Evolutionary conservation across 2,888 invertebrate species (phyloP).

Genomic region (Seladonia tumulorum): DNA sequence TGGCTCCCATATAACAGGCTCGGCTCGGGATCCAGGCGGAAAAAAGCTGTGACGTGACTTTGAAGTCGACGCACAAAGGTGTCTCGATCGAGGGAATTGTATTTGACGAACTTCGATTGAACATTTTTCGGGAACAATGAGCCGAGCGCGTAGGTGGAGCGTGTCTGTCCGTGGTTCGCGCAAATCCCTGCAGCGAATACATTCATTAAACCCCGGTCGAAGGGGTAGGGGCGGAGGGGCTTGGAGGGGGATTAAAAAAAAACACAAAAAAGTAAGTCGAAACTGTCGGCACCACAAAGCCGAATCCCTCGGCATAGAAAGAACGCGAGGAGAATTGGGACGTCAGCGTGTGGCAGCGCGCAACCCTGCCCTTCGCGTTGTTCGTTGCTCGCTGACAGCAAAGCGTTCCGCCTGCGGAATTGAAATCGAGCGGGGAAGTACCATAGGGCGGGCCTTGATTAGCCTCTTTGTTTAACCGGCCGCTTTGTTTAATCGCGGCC

Average conservation of each 20-base stretch:
- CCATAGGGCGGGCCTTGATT: slow-evolving; percentile 59
- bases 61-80: neutral
- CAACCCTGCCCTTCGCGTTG: slow-evolving; percentile 34
- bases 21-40: neutral
- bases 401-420: slow-evolving; percentile 53
- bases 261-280: slow-evolving; percentile 19
- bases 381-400: slow-evolving; percentile 33
- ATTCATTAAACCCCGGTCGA: slow-evolving; percentile 37
- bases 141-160: neutral
- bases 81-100: neutral
- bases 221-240: neutral
- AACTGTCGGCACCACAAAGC: slow-evolving; percentile 52
- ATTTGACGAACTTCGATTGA: neutral
- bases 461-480: slow-evolving; percentile 66
- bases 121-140: slow-evolving; percentile 5
- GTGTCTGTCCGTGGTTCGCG: slow-evolving; percentile 17
- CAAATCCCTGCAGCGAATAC: slow-evolving; percentile 41
- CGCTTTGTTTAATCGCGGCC: slow-evolving; percentile 59
- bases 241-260: neutral
- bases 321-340: slow-evolving; percentile 45
- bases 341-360: slow-evolving; percentile 18
- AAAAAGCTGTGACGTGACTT: neutral
- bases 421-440: slow-evolving; percentile 55
- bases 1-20: neutral
- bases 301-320: slow-evolving; percentile 29